phyloP scores from a whole-genome alignment of 1,140 invertebrate species.

The Dryas iulia region DNA sequence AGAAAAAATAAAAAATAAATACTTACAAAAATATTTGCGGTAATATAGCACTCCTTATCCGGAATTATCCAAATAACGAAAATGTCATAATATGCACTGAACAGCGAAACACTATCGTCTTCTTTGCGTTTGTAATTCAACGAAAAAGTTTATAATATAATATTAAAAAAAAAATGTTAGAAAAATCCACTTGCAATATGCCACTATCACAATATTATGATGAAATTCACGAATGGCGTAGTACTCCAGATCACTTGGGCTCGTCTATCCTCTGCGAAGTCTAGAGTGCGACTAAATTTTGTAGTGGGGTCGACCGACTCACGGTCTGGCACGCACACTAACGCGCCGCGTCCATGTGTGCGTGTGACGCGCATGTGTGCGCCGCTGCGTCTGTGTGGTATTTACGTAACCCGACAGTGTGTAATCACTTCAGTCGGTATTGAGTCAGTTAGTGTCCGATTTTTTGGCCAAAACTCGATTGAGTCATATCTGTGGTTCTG shows the following conservation, averaged over 20 bases:
- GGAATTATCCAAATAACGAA: conserved; percentile 76
- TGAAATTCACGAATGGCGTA: conserved; percentile 71
- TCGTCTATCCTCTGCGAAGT: conserved; percentile 58
- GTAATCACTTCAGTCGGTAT: conserved; percentile 71
- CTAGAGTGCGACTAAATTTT: conserved; percentile 73
- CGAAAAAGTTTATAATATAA: conserved; percentile 47
- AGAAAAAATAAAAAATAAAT: conserved; percentile 32
- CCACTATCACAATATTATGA: conserved; percentile 78
- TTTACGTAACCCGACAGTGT: conserved; percentile 74
- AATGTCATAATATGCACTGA: conserved; percentile 74
- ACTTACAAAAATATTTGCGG: conserved; percentile 80
- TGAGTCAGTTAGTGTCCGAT: conserved; percentile 72
- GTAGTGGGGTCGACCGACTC: conserved; percentile 74
- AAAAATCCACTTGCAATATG: conserved; percentile 64
- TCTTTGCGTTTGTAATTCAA: conserved; percentile 29
- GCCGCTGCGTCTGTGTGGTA: conserved; percentile 48
- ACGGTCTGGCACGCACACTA: conserved; percentile 64
- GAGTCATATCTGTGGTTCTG: conserved; percentile 73
- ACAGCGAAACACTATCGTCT: conserved; percentile 61
- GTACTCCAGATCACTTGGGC: conserved; percentile 57
- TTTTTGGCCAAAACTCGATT: conserved; percentile 73
- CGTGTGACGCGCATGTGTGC: conserved; percentile 40
- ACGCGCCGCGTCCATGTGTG: conserved; percentile 38
- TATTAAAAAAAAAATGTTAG: conserved; percentile 35
- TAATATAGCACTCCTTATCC: conserved; percentile 66